phyloP scores from a whole-genome alignment of 1,140 invertebrate species.

The Drosophila burlai region DNA sequence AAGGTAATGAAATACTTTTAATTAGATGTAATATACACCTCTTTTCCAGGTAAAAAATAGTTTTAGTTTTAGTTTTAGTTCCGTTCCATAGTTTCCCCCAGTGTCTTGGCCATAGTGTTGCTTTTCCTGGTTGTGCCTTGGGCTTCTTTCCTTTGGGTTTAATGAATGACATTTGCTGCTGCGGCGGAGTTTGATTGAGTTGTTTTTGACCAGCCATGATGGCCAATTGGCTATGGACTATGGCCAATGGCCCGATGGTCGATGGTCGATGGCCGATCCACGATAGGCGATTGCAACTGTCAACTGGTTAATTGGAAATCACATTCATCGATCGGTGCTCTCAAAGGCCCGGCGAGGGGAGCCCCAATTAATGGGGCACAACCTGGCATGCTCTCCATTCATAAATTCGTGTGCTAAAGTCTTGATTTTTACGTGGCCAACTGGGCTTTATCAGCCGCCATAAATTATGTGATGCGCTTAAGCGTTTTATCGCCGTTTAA shows the following conservation, averaged over 20 bases:
- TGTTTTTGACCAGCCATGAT: constrained; percentile 77
- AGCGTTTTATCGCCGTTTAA: constrained; percentile 81
- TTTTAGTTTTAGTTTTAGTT: background rate
- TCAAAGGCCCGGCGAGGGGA: background rate
- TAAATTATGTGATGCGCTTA: constrained; percentile 79
- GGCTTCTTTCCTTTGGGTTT: constrained; percentile 61
- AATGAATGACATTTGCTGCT: constrained; percentile 77
- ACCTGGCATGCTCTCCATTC: constrained; percentile 35
- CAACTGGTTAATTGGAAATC: constrained; percentile 57
- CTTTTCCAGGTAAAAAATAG: background rate
- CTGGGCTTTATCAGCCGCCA: constrained; percentile 59
- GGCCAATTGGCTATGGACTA: constrained; percentile 60
- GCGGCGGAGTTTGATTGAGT: constrained; percentile 73
- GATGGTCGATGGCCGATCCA: constrained; percentile 43
- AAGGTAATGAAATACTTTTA: too few relatives aligned
- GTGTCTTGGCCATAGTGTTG: constrained; percentile 23
- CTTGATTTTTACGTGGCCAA: constrained; percentile 44
- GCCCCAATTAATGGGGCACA: constrained; percentile 34
- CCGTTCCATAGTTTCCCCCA: background rate
- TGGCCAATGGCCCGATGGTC: constrained; percentile 12
- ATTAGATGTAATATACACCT: too few relatives aligned
- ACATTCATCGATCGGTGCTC: constrained; percentile 42
- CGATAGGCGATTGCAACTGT: constrained; percentile 54
- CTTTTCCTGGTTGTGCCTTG: constrained; percentile 48
- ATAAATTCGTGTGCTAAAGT: constrained; percentile 48